Evolutionary conservation across 1,140 invertebrate species (phyloP), one percentile per base, ranked within the genome.

Genomic region (Bombus breviceps): DNA sequence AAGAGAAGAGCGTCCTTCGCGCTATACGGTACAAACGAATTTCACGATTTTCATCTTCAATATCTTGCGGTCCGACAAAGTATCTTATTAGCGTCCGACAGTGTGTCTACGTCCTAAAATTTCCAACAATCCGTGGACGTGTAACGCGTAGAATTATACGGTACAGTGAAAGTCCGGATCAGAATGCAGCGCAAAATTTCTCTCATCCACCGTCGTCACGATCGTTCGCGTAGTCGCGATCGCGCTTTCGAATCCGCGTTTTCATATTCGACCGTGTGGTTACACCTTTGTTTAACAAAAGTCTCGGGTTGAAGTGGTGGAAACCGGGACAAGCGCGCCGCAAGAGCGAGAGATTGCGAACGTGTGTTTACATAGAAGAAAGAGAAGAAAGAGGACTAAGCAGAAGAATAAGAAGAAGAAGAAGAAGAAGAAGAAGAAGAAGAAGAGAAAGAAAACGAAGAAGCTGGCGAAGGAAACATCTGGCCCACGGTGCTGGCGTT

Each of bases 401-500:
- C 5, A 39, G 39, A 34, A n/a, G n/a, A n/a, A n/a, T n/a, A n/a
- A n/a, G 34, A 34, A 34, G 1, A 1, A 8, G 53, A 69, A 41
- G 34, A 85, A 39, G 81, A 66, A 25, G 83, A 57, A 43, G 43
- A 78, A 18, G 41, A 5, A 62, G 59, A 77, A 22, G 18, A 78
- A 12, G 28, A 41, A 74, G 82, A 59, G 37, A n/a, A 72, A 43
- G 64, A 82, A 69, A 68, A 57, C 69, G 88, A 89, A 84, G 87
- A 39, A 57, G 85, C 57, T 57, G 87, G 72, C 34, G 81, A 22
- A 69, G 72, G 82, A 59, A 90, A 83, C 89, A 90, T 90, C 86
- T 90, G 89, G 89, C 88, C 89, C 89, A 90, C 80, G 83, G 89
- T 89, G 88, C 77, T 90, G 88, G 77, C 80, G 92, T 91, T 91